A percentile compares a stretch with the other conserved stretches of the same genome.
phyloP scores from a whole-genome alignment of 2,888 invertebrate species.

The Tenthredo notha region DNA sequence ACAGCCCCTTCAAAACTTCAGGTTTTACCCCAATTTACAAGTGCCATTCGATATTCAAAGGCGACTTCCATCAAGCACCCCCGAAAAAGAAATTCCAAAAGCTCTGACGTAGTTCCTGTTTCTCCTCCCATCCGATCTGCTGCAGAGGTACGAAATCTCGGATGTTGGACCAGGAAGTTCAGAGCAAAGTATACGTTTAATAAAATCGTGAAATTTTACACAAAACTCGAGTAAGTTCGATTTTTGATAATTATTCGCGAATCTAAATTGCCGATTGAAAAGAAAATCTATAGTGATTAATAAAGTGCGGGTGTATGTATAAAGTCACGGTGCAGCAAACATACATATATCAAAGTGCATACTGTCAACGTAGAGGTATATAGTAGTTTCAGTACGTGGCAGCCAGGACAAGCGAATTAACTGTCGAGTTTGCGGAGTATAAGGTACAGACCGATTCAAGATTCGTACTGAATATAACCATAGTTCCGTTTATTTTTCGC shows the following conservation, averaged over 20 bases:
- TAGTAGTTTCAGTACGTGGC: background rate
- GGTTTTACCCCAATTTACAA: conserved; percentile 1
- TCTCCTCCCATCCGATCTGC: background rate
- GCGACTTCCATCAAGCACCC: background rate
- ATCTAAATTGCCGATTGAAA: conserved; percentile 8
- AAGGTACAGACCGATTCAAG: conserved; percentile 4
- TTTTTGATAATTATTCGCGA: background rate
- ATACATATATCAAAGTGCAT: background rate
- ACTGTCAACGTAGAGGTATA: conserved; percentile 4
- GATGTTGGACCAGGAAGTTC: background rate
- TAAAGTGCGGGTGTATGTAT: background rate
- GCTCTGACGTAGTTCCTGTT: background rate
- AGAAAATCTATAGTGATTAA: background rate
- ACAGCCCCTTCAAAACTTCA: background rate
- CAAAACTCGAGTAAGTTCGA: background rate
- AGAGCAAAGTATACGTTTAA: background rate
- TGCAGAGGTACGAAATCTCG: background rate
- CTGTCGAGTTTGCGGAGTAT: conserved; percentile 12
- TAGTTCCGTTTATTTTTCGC: conserved; percentile 63
- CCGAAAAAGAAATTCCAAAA: background rate
- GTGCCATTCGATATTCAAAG: background rate
- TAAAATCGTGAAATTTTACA: background rate
- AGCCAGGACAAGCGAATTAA: conserved; percentile 6
- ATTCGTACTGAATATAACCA: background rate
- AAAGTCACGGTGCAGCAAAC: background rate